These are phyloP conservation scores for Lepidotrigona ventralis DNA, from an alignment of 1,140 invertebrate genomes.

Conservation along the genomic window DNA sequence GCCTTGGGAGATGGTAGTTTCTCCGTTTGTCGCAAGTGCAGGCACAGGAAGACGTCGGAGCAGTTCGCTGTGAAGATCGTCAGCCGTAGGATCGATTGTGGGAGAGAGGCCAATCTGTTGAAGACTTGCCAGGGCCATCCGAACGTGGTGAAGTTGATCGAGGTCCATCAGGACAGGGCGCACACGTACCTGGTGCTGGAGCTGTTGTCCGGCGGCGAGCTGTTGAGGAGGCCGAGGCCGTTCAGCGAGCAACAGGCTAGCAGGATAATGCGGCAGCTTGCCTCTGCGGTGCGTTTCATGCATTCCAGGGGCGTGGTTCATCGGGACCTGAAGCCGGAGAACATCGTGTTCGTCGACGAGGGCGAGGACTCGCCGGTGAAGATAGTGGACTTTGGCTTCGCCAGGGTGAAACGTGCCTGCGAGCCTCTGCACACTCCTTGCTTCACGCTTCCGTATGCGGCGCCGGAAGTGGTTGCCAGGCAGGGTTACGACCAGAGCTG, in stretches of 20 bases:
- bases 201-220: slow-evolving; percentile 91
- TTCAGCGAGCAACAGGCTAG: slow-evolving; percentile 87
- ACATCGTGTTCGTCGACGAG: slow-evolving; percentile 86
- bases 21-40: slow-evolving; percentile 92
- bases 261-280: slow-evolving; percentile 87
- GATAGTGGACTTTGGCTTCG: slow-evolving; percentile 95
- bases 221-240: slow-evolving; percentile 85
- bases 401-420: slow-evolving; percentile 84
- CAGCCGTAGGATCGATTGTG: slow-evolving; percentile 87
- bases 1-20: slow-evolving; percentile 94
- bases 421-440: slow-evolving; percentile 89
- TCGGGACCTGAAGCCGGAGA: slow-evolving; percentile 95
- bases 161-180: slow-evolving; percentile 90
- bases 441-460: slow-evolving; percentile 94
- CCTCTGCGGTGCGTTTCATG: slow-evolving; percentile 91
- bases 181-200: slow-evolving; percentile 94
- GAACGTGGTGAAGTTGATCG: slow-evolving; percentile 92
- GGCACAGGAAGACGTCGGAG: slow-evolving; percentile 86
- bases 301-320: slow-evolving; percentile 91
- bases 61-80: slow-evolving; percentile 96
- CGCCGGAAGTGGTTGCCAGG: slow-evolving; percentile 90
- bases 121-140: slow-evolving; percentile 91
- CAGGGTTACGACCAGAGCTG: slow-evolving; percentile 92
- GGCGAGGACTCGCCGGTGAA: slow-evolving; percentile 86
- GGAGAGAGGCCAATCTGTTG: slow-evolving; percentile 89